These are phyloP conservation scores for Mesaphorura yosii DNA, from an alignment of 1,140 invertebrate species.

Conservation along the genomic window DNA sequence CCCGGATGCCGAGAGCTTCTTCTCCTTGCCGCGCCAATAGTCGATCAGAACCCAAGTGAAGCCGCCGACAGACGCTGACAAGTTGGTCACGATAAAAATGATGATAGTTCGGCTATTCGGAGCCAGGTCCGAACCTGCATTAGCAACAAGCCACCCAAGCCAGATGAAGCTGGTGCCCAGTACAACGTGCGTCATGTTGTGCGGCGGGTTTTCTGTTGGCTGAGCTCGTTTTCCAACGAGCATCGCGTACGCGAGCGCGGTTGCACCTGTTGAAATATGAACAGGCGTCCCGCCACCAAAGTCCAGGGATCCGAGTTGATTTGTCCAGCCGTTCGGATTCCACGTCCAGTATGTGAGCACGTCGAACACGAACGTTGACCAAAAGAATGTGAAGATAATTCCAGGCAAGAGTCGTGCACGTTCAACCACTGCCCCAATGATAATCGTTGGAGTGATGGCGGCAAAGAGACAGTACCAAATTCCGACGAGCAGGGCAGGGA, in stretches of 20 bases:
- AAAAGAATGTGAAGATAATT: slow-evolving; percentile 22
- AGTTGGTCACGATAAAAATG: slow-evolving; percentile 25
- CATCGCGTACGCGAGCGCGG: slow-evolving; percentile 24
- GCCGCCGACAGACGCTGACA: slow-evolving; percentile 23
- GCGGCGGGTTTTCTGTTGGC: slow-evolving; percentile 20
- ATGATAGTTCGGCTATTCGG: slow-evolving; percentile 23
- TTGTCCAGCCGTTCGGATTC: slow-evolving; percentile 21
- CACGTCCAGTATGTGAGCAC: slow-evolving; percentile 18
- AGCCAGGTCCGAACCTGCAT: slow-evolving; percentile 20
- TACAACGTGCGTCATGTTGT: slow-evolving; percentile 28
- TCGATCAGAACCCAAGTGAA: slow-evolving; percentile 24
- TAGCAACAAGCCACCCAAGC: slow-evolving; percentile 19
- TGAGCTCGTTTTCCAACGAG: slow-evolving; percentile 23
- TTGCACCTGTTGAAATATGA: slow-evolving; percentile 22
- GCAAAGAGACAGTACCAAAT: slow-evolving; percentile 30
- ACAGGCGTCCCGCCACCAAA: slow-evolving; percentile 27
- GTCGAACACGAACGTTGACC: slow-evolving; percentile 25
- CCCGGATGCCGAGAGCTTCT: slow-evolving; percentile 25
- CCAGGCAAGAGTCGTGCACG: slow-evolving; percentile 17
- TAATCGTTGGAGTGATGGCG: slow-evolving; percentile 30
- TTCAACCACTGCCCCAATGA: slow-evolving; percentile 24
- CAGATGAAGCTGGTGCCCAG: slow-evolving; percentile 26
- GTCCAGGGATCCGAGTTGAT: slow-evolving; percentile 9
- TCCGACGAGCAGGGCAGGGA: slow-evolving; percentile 21
- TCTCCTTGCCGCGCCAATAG: slow-evolving; percentile 8